Evolutionary conservation across 2,797 vertebrate genomes (phyloP).

Genomic region (Diplodus puntazzo): DNA sequence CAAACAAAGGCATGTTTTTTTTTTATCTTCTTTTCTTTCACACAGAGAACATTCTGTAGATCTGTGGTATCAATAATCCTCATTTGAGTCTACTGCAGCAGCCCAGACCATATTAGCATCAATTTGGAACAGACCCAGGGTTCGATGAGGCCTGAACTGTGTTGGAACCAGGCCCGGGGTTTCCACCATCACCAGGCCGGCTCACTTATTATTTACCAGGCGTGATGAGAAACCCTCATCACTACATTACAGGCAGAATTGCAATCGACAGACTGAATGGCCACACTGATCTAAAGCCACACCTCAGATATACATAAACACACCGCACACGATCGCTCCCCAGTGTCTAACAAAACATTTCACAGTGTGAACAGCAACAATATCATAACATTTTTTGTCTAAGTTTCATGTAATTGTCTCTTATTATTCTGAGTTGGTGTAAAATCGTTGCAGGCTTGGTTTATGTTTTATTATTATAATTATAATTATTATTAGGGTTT

Average conservation of each 20-base stretch:
- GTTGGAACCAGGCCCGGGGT: slow-evolving; percentile 74
- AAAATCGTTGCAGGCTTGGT: neutral
- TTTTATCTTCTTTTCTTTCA: slow-evolving; percentile 18
- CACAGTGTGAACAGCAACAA: neutral
- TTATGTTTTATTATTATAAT: slow-evolving; percentile 2
- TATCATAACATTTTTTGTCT: neutral
- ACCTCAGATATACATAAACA: slow-evolving; percentile 28
- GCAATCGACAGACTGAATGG: slow-evolving; percentile 55
- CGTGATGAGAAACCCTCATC: slow-evolving; percentile 62
- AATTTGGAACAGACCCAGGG: slow-evolving; percentile 79
- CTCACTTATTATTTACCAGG: slow-evolving; percentile 69
- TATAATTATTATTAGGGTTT: neutral
- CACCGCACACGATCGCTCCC: neutral
- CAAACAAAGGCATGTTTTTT: slow-evolving; percentile 13
- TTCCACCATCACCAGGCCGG: slow-evolving; percentile 58
- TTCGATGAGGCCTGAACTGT: slow-evolving; percentile 79
- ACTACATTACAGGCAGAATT: slow-evolving; percentile 66
- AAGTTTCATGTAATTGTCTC: neutral
- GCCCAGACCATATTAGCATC: slow-evolving; percentile 67
- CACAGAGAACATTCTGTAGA: slow-evolving; percentile 48
- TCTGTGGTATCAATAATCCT: slow-evolving; percentile 55
- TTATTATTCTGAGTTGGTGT: neutral
- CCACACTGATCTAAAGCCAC: slow-evolving; percentile 32
- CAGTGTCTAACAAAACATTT: neutral
- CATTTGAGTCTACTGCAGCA: slow-evolving; percentile 55